These are phyloP conservation scores for Ceratina australensis DNA, from an alignment of 1,140 invertebrate species.

Conservation along the genomic window DNA sequence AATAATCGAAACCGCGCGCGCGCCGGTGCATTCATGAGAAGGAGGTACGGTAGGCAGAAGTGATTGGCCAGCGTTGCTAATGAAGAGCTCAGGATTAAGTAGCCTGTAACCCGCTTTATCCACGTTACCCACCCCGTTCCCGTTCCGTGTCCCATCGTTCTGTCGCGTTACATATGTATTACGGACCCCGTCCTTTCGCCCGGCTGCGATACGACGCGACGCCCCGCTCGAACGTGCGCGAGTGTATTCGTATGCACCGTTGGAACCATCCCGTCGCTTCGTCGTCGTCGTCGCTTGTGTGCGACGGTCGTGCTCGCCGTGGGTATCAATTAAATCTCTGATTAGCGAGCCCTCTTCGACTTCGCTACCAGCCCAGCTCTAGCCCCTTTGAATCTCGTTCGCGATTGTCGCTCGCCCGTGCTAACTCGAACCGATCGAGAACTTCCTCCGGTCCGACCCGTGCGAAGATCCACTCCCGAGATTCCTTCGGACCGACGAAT, in stretches of 20 bases:
- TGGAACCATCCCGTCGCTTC: conserved; percentile 4
- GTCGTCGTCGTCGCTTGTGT: conserved; percentile 44
- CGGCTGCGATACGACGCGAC: conserved; percentile 47
- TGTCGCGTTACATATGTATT: conserved; percentile 74
- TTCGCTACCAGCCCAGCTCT: conserved; percentile 44
- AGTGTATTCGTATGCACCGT: not conserved
- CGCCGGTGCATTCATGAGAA: conserved; percentile 16
- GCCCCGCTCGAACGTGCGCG: conserved; percentile 12
- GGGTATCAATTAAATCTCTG: conserved; percentile 76
- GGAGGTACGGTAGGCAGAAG: conserved; percentile 36
- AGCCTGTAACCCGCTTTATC: conserved; percentile 68
- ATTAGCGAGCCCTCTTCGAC: conserved; percentile 70
- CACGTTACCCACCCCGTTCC: conserved; percentile 35
- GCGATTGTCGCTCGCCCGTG: conserved; percentile 57
- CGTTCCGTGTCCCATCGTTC: conserved; percentile 51
- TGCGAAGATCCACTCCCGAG: conserved; percentile 37
- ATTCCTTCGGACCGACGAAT: conserved; percentile 29
- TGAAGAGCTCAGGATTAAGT: conserved; percentile 73
- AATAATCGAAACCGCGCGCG: conserved; percentile 55
- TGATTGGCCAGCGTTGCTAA: conserved; percentile 67
- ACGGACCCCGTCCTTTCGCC: conserved; percentile 63
- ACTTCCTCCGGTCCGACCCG: conserved; percentile 43
- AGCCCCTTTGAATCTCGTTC: conserved; percentile 61
- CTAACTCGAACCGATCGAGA: conserved; percentile 58
- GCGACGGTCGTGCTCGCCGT: conserved; percentile 65